Evolutionary conservation across 2,888 invertebrate species (phyloP).

Genomic region (Pimpla rufipes): DNA sequence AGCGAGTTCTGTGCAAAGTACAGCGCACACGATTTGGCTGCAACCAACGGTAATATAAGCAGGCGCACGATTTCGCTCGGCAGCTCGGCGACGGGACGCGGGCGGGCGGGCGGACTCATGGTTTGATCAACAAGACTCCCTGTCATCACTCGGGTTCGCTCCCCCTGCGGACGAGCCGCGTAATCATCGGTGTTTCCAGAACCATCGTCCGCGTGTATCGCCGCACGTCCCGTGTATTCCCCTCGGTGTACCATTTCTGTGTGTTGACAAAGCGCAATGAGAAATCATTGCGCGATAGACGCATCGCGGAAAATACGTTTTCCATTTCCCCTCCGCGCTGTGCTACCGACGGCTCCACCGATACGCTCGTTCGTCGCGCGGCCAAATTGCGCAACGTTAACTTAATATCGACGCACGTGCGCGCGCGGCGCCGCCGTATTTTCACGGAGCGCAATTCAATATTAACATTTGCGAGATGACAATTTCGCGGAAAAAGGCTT

Average conservation of each 20-base stretch:
- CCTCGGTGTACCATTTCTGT: slow-evolving; percentile 12
- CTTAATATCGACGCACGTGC: slow-evolving; percentile 1
- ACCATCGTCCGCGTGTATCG: slow-evolving; percentile 11
- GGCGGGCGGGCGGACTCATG: slow-evolving; percentile 29
- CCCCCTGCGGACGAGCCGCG: slow-evolving; percentile 17
- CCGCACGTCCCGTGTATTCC: slow-evolving; percentile 16
- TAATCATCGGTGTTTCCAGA: slow-evolving; percentile 49
- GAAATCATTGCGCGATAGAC: slow-evolving; percentile 21
- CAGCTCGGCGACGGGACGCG: not conserved
- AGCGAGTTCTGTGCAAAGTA: not conserved
- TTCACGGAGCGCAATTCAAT: not conserved
- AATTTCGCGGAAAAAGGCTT: not conserved
- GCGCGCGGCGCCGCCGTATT: not conserved
- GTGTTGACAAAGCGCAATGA: slow-evolving; percentile 29
- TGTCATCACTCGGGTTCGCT: slow-evolving; percentile 42
- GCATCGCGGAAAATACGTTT: slow-evolving; percentile 3
- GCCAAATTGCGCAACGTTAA: not conserved
- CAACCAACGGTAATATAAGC: slow-evolving; percentile 19
- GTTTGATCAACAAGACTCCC: slow-evolving; percentile 65
- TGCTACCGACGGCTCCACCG: not conserved
- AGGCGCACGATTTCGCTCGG: slow-evolving; percentile 2
- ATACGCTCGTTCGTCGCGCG: not conserved
- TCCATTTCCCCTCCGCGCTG: not conserved
- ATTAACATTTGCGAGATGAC: not conserved
- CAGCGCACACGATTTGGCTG: not conserved